Conservation (phyloP, 2,888 invertebrate genomes). For the Chrysomela aeneicollis region DNA sequence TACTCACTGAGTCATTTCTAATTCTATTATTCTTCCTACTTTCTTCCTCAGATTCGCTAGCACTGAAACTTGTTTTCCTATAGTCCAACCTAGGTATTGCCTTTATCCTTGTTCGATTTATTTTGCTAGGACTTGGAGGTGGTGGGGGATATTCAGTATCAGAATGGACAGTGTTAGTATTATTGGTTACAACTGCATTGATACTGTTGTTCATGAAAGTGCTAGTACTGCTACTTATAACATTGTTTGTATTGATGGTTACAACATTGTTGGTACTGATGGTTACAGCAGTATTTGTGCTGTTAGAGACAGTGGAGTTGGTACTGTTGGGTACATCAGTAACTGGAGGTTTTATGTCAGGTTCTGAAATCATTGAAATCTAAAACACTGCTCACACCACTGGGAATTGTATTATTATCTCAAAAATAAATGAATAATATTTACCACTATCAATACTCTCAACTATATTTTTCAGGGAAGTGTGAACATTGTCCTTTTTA, state of each 20-base stretch:
- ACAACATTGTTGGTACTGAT: too few relatives aligned
- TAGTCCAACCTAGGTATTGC: constrained; percentile 75
- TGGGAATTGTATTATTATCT: too few relatives aligned
- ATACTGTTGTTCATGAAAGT: not conserved
- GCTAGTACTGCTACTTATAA: not conserved
- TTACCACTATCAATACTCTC: too few relatives aligned
- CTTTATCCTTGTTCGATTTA: constrained; percentile 71
- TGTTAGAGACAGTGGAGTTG: too few relatives aligned
- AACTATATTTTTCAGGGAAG: too few relatives aligned
- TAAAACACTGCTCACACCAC: too few relatives aligned
- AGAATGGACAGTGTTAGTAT: constrained; percentile 6
- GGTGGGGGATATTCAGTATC: constrained; percentile 56
- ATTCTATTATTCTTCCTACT: constrained; percentile 55
- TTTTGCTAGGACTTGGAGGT: constrained; percentile 68
- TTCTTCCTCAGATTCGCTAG: constrained; percentile 76
- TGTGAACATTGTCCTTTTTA: too few relatives aligned
- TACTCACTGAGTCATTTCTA: constrained; percentile 58
- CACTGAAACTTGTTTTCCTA: constrained; percentile 68
- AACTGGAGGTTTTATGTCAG: too few relatives aligned
- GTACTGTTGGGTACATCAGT: too few relatives aligned
- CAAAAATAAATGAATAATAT: too few relatives aligned
- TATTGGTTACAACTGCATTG: not conserved
- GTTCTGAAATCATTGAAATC: too few relatives aligned
- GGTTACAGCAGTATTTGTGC: too few relatives aligned
- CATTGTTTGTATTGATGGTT: not conserved